Base-by-base conservation (phyloP, 1,140 invertebrate species). In the Lithobius niger region DNA sequence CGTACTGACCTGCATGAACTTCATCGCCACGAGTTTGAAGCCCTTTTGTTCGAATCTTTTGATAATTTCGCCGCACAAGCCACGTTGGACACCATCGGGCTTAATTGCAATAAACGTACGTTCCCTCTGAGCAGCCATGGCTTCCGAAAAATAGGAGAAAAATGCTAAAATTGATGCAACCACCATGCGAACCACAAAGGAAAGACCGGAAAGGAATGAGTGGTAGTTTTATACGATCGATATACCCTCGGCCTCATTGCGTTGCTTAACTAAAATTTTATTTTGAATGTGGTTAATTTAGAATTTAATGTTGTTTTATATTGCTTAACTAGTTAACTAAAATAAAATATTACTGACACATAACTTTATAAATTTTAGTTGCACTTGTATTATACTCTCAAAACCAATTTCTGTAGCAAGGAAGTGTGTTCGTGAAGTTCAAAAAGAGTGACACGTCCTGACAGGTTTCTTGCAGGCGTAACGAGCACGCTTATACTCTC, bases 41-140 rank as follows among this genome's bases (percentile, higher is more conserved):
- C 97, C 96, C 73, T 96, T 96, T 60, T 85, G 77, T 71, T 99
- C 96, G 70, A 99, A 99, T 58, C 91, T 78, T 66, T 90, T 81
- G 65, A 98, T 89, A 65, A 99, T 97, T 72, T 93, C 87, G 36
- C 92, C 92, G 55, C 97, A 84, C 43, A 99, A 79, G 65, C 92
- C 91, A 52, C 96, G 81, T 69, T 99, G 94, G 61, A 99, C 96
- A 56, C 92, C 96, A 74, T 99, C 96, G 40, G 96, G 96, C 73
- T 99, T 99, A 56, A 99, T 79, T 84, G 97, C 96, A 66, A 99
- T 90, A 67, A 98, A 99, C 65, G 94, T 97, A 70, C 91, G 83
- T 79, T 99, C 95, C 60, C 77, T 79, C 69, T 80, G 82, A 58
- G 78, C 80, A 57, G 81, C 77, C 83, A 86, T 86, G 63, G 72